phyloP scores from a whole-genome alignment of 2,888 invertebrate genomes.

The Saturnia pavonia region DNA sequence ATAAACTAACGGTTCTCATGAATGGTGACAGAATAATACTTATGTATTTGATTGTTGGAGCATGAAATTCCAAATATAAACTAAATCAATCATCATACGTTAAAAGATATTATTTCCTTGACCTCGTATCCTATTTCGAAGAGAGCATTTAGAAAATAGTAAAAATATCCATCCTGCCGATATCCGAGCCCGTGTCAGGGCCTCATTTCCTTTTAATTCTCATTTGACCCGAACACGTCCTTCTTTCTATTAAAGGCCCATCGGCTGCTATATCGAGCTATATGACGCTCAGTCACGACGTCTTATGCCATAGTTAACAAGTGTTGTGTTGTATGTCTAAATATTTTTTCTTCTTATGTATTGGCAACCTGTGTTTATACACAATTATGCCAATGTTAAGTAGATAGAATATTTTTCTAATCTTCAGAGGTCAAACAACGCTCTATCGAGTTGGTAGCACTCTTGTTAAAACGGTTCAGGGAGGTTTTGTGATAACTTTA shows the following conservation, averaged over 20 bases:
- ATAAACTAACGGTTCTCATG: no score
- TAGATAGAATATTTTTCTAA: no score
- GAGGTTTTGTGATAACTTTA: no score
- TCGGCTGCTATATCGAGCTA: slow-evolving; percentile 31
- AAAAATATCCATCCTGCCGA: slow-evolving; percentile 26
- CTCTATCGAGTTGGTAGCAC: no score
- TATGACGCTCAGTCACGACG: slow-evolving; percentile 12
- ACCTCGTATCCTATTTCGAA: slow-evolving; percentile 12
- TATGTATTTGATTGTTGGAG: no score
- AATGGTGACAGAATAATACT: no score
- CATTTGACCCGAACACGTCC: slow-evolving; percentile 25
- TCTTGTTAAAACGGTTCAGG: no score
- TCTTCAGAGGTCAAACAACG: no score
- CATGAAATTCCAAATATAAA: background rate
- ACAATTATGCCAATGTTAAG: no score
- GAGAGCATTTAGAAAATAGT: slow-evolving; percentile 23
- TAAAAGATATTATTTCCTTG: background rate
- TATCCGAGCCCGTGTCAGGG: slow-evolving; percentile 35
- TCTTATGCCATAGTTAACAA: slow-evolving; percentile 19
- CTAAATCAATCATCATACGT: background rate
- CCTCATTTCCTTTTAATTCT: slow-evolving; percentile 36
- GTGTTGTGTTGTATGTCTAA: background rate
- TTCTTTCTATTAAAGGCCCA: slow-evolving; percentile 33
- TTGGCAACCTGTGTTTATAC: no score
- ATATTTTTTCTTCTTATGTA: no score